A percentile compares a stretch with the other conserved stretches of the same genome.
phyloP scores from a whole-genome alignment of 2,797 vertebrate genomes.

The Anolis apletophallus region DNA sequence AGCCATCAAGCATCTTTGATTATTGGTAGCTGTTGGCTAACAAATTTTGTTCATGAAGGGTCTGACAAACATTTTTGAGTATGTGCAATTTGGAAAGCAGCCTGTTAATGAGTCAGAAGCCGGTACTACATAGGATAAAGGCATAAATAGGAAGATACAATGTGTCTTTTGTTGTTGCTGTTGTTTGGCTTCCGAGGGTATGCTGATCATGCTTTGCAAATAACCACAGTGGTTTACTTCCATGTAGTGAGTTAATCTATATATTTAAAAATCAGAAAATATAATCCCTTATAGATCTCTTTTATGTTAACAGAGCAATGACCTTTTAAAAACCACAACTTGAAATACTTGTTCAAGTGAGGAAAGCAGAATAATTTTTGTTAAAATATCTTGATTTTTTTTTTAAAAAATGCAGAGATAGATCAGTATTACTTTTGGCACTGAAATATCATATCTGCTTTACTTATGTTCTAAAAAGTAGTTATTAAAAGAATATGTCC shows the following conservation, averaged over 20 bases:
- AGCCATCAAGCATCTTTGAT: neutral
- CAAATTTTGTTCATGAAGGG: neutral
- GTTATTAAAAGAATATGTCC: slow-evolving; percentile 39
- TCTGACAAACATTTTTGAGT: neutral
- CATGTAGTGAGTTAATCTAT: neutral
- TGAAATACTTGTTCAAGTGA: neutral
- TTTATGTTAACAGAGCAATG: neutral
- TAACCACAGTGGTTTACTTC: neutral
- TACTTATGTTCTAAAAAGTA: slow-evolving; percentile 28
- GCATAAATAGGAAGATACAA: neutral
- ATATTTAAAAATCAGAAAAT: neutral
- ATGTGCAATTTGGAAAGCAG: neutral
- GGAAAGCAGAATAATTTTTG: neutral
- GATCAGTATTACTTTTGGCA: neutral
- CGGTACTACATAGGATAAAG: neutral
- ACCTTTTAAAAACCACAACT: neutral
- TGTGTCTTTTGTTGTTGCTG: neutral
- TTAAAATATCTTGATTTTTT: neutral
- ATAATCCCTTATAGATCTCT: too few relatives aligned
- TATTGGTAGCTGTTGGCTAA: neutral
- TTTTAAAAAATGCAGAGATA: slow-evolving; percentile 16
- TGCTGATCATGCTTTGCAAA: neutral
- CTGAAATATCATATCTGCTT: slow-evolving; percentile 18
- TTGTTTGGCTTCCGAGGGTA: neutral
- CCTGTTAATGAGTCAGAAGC: neutral